Conservation (phyloP, 2,888 invertebrate species). For the Callyntrura guangdongensis region DNA sequence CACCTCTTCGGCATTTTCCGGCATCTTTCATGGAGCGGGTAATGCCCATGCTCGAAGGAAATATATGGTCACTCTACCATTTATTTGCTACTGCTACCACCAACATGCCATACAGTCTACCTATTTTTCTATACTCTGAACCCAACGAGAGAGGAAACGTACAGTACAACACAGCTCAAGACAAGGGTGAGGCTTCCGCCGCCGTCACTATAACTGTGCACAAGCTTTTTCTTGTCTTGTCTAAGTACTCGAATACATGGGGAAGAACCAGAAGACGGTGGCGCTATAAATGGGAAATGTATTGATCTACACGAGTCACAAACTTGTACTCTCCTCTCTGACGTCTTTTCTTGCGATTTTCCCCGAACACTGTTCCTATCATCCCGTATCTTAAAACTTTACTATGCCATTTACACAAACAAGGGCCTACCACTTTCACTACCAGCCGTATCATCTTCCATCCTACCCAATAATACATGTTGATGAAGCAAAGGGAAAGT, state of each 20-base stretch:
- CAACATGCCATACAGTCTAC: slow-evolving; percentile 7
- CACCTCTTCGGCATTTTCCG: slow-evolving; percentile 64
- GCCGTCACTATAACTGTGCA: slow-evolving; percentile 22
- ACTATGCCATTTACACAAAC: background rate
- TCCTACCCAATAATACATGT: slow-evolving; percentile 7
- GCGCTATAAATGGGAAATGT: slow-evolving; percentile 43
- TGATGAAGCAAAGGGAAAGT: slow-evolving; percentile 21
- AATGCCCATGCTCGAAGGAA: slow-evolving; percentile 77
- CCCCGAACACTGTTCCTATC: slow-evolving; percentile 57
- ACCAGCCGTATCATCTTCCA: background rate
- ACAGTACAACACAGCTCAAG: slow-evolving; percentile 40
- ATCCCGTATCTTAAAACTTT: background rate
- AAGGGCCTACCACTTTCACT: background rate
- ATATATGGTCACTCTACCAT: slow-evolving; percentile 16
- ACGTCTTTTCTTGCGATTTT: slow-evolving; percentile 83
- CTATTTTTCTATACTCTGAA: slow-evolving; percentile 4
- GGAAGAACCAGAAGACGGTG: slow-evolving; percentile 24
- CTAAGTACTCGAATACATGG: background rate
- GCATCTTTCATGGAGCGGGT: slow-evolving; percentile 66
- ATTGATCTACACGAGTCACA: slow-evolving; percentile 76
- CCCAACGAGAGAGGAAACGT: background rate
- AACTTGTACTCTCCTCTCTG: slow-evolving; percentile 67
- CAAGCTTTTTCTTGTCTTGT: slow-evolving; percentile 41
- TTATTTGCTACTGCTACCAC: background rate
- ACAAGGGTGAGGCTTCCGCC: slow-evolving; percentile 77